Evolutionary conservation across 2,888 invertebrate species (phyloP).

Genomic region (Brachylomia viminalis): DNA sequence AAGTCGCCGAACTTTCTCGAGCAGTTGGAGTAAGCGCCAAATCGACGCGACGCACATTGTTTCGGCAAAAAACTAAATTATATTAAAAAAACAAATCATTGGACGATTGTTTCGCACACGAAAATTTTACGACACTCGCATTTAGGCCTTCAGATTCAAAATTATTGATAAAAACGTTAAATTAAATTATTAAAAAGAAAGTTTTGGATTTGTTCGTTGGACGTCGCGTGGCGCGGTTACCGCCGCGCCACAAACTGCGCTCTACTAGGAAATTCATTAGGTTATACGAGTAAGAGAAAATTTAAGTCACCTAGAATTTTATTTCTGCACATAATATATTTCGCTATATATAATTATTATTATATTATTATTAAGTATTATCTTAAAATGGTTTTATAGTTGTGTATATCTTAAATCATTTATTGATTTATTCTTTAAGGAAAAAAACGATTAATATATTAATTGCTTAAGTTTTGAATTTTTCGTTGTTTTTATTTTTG

Average conservation of each 20-base stretch:
- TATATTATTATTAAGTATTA: conserved; percentile 91
- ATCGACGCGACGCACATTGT: conserved; percentile 80
- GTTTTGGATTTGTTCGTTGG: conserved; percentile 87
- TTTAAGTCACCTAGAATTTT: conserved; percentile 91
- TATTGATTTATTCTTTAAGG: conserved; percentile 90
- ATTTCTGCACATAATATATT: conserved; percentile 91
- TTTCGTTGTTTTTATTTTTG: conserved; percentile 88
- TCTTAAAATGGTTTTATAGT: conserved; percentile 91
- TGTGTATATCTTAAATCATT: conserved; percentile 90
- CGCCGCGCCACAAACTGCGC: conserved; percentile 76
- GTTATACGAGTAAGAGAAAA: conserved; percentile 90
- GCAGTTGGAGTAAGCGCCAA: conserved; percentile 95
- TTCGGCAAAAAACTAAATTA: conserved; percentile 83
- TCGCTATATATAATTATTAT: conserved; percentile 91
- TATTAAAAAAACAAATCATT: conserved; percentile 75
- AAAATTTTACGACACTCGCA: conserved; percentile 92
- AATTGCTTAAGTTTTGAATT: conserved; percentile 90
- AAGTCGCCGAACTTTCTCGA: conserved; percentile 99
- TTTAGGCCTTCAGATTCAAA: conserved; percentile 93
- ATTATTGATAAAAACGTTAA: conserved; percentile 89
- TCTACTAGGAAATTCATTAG: conserved; percentile 90
- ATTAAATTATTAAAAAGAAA: conserved; percentile 86
- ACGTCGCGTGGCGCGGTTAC: conserved; percentile 81
- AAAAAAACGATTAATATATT: conserved; percentile 90
- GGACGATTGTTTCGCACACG: conserved; percentile 90